phyloP scores from a whole-genome alignment of 2,888 invertebrate species.

The Scaptomyza tumidula region DNA sequence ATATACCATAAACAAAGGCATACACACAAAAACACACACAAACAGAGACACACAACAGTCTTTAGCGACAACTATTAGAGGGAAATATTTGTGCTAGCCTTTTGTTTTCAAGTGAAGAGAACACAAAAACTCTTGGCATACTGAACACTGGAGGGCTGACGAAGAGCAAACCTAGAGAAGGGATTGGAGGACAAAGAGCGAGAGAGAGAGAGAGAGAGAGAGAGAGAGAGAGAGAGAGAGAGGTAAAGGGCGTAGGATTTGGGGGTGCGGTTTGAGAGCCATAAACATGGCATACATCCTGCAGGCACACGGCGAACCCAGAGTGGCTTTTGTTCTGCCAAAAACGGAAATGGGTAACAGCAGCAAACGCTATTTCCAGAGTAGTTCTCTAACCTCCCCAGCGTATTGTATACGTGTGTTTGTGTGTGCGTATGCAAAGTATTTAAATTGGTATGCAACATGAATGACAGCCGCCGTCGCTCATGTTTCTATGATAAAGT shows the following conservation, averaged over 20 bases:
- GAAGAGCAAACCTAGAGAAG: not conserved
- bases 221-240: not conserved
- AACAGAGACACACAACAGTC: conserved; percentile 10
- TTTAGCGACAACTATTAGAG: conserved; percentile 80
- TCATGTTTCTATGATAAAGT: conserved; percentile 71
- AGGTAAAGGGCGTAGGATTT: not conserved
- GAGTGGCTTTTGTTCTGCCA: conserved; percentile 77
- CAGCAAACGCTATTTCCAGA: conserved; percentile 46
- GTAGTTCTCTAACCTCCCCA: conserved; percentile 12
- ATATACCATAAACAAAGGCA: conserved; percentile 63
- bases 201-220: not conserved
- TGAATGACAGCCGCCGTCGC: conserved; percentile 74
- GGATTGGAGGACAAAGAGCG: not conserved
- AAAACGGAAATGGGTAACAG: conserved; percentile 79
- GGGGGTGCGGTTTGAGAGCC: conserved; percentile 30
- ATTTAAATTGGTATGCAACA: conserved; percentile 80
- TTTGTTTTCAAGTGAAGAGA: conserved; percentile 61
- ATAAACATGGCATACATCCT: conserved; percentile 79
- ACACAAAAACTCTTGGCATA: conserved; percentile 2
- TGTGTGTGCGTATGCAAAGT: conserved; percentile 44
- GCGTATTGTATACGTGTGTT: conserved; percentile 29
- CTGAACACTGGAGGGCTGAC: not conserved
- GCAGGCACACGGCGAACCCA: conserved; percentile 64
- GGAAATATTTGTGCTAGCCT: conserved; percentile 72
- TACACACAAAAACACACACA: conserved; percentile 24